Conservation (phyloP, 2,888 invertebrate species). For the Boloria selene region DNA sequence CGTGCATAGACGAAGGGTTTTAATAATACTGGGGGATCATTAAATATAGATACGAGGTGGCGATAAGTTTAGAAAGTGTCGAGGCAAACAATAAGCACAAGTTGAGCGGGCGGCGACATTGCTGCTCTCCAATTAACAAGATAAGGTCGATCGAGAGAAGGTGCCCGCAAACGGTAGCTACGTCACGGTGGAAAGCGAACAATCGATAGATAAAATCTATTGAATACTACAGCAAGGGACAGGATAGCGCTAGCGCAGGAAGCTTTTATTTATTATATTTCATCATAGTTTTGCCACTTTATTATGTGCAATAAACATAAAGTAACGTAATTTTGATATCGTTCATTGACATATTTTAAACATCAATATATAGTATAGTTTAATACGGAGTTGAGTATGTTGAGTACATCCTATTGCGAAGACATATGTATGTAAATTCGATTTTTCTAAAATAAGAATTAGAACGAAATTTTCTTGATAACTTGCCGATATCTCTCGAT, state of each 20-base stretch:
- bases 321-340: too few species aligned
- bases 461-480: too few species aligned
- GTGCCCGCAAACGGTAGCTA: conserved; percentile 49
- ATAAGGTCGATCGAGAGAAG: conserved; percentile 51
- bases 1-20: conserved; percentile 39
- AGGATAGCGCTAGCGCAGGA: conserved; percentile 6
- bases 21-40: conserved; percentile 56
- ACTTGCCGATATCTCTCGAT: too few species aligned
- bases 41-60: conserved; percentile 60
- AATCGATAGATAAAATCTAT: conserved; percentile 52
- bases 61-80: conserved; percentile 76
- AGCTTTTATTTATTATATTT: conserved; percentile 15
- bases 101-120: conserved; percentile 60
- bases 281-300: not conserved
- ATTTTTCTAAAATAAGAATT: too few species aligned
- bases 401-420: too few species aligned
- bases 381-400: too few species aligned
- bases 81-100: conserved; percentile 67
- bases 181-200: conserved; percentile 51
- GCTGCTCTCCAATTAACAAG: conserved; percentile 66
- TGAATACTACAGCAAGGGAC: conserved; percentile 33
- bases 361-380: too few species aligned
- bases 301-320: not conserved
- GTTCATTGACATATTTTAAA: too few species aligned
- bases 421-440: too few species aligned